Base-by-base conservation (phyloP, 2,888 invertebrate species). In the Lepidocyrtoides sp. region DNA sequence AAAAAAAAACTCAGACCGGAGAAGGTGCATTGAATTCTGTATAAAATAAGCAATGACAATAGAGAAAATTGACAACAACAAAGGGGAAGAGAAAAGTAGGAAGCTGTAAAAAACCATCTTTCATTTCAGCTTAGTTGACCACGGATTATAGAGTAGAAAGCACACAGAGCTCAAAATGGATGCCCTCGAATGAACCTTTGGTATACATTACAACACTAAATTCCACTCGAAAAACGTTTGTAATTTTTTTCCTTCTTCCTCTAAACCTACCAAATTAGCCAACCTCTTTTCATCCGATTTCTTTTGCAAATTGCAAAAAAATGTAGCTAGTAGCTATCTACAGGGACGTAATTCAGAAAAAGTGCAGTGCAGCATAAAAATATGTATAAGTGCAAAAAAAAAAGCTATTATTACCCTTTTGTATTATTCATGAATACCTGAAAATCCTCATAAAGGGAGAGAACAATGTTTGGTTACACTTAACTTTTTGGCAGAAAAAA, bases 121-220 rank as follows among this genome's bases (percentile, higher is more conserved):
- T 91, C 91, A 91, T 86, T 91, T 91, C 81, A 91, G 86, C 91
- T 91, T 72, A 72, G 85, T 44, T 91, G 91, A 91, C 91, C 91
- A 91, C 86, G 91, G 48, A 86, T 86, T 91, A 91, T 60, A 85
- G 54, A 69, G 23, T 77, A 51, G 14, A 41, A 14, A 41, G 5
- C n/a, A 44, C 4, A 36, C 32, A 51, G n/a, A 63, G 14, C 29
- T 8, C 10, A 32, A 17, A 54, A 86, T 26, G 20, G 60, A 91
- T 91, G 91, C 91, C 91, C 91, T 91, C 91, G 26, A 91, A 86
- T 91, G 91, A 91, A 91, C 91, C 81, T 82, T 90, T 79, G 84
- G 29, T 90, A 48, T 86, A 60, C 44, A 91, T 81, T 84, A 36
- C 57, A 75, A 36, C 23, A 72, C 20, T 12, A 72, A 72, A 72